phyloP scores from a whole-genome alignment of 2,888 invertebrate species.

The Hyles lineata region DNA sequence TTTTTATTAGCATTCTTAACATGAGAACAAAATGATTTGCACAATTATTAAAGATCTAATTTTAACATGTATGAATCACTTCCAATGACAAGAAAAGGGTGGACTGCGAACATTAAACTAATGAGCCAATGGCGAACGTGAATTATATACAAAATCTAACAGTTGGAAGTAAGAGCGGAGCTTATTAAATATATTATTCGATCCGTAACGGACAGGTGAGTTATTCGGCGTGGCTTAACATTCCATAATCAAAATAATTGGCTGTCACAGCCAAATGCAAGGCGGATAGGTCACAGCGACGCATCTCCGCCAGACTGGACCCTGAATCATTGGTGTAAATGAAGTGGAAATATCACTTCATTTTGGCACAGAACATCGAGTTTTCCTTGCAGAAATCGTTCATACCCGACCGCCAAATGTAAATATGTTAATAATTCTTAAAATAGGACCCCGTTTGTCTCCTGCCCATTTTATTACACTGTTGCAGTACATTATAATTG shows the following conservation, averaged over 20 bases:
- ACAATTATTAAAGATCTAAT: not conserved
- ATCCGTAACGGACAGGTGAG: conserved; percentile 65
- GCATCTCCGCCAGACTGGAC: conserved; percentile 41
- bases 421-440: conserved; percentile 59
- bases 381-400: conserved; percentile 60
- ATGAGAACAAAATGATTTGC: not conserved
- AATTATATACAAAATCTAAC: conserved; percentile 1
- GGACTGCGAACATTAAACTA: not conserved
- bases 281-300: conserved; percentile 45
- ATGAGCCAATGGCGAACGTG: not conserved
- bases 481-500: conserved; percentile 28
- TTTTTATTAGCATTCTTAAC: not conserved
- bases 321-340: conserved; percentile 75
- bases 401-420: conserved; percentile 61
- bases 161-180: conserved; percentile 17
- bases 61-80: not conserved
- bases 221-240: conserved; percentile 62
- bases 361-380: conserved; percentile 69
- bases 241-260: conserved; percentile 73
- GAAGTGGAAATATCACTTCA: conserved; percentile 69
- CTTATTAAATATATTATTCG: conserved; percentile 66
- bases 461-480: conserved; percentile 29
- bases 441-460: conserved; percentile 49
- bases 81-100: not conserved
- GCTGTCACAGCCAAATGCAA: conserved; percentile 67